Conservation (phyloP, 2,888 invertebrate species). For the Omphaloscelis lunosa region DNA sequence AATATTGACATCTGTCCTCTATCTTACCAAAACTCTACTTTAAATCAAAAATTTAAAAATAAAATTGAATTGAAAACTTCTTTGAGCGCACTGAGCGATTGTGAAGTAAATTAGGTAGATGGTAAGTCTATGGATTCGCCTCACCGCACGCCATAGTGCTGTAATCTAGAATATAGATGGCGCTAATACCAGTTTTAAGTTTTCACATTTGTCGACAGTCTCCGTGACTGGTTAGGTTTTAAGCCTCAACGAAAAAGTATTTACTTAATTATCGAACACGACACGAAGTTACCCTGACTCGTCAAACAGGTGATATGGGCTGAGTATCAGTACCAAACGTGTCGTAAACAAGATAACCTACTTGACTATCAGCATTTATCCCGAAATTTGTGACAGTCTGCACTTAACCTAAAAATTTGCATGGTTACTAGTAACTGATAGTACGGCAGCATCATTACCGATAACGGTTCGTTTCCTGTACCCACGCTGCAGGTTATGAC, state of each 20-base stretch:
- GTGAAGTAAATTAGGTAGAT: too few species aligned
- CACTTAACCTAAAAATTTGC: conserved; percentile 34
- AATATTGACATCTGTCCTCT: not conserved
- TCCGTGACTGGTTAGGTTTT: too few species aligned
- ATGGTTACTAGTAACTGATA: conserved; percentile 38
- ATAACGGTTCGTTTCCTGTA: conserved; percentile 41
- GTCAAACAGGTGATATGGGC: conserved; percentile 52
- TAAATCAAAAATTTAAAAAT: not conserved
- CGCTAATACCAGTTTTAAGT: too few species aligned
- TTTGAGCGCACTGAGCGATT: too few species aligned
- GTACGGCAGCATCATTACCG: conserved; percentile 9
- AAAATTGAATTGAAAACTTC: too few species aligned
- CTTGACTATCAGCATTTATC: conserved; percentile 79
- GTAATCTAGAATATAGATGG: too few species aligned
- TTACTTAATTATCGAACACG: conserved; percentile 30
- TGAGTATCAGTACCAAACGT: conserved; percentile 44
- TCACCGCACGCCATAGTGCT: too few species aligned
- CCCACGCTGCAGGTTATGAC: conserved; percentile 30
- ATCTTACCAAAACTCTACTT: not conserved
- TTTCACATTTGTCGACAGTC: too few species aligned
- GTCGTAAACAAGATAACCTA: conserved; percentile 82
- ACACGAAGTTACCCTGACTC: conserved; percentile 6
- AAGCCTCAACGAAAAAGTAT: not conserved
- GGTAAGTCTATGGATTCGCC: too few species aligned
- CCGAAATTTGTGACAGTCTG: conserved; percentile 81